A percentile compares a stretch with the other conserved stretches of the same genome.
Evolutionary conservation across 2,888 invertebrate species (phyloP).

Genomic region (Celastrina argiolus): DNA sequence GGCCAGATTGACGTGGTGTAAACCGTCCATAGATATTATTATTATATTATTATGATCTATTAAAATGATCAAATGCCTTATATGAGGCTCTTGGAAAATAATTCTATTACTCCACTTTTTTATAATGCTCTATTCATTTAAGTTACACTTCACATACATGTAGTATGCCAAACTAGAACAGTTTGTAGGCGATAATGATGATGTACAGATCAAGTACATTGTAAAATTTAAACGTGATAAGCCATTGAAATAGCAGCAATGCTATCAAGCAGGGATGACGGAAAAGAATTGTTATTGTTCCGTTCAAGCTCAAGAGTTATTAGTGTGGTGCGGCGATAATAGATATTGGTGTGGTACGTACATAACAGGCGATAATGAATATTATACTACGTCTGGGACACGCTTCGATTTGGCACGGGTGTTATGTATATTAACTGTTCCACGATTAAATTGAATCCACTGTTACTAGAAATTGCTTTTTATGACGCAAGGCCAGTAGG

Average conservation of each 20-base stretch:
- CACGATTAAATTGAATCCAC: not conserved
- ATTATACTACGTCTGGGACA: not conserved
- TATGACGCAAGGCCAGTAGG: not conserved
- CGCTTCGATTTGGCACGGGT: not conserved
- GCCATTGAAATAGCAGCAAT: not conserved
- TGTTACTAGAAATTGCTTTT: not conserved
- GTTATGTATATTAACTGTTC: not conserved
- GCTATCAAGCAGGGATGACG: not conserved
- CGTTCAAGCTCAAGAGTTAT: not conserved
- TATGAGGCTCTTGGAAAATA: no score
- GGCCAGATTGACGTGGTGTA: no score
- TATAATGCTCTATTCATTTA: no score
- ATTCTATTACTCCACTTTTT: no score
- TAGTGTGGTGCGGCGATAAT: not conserved
- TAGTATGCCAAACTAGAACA: no score
- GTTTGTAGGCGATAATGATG: no score
- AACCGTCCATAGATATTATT: no score
- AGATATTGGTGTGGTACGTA: no score
- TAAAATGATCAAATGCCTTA: no score
- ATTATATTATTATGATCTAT: no score
- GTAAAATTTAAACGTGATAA: not conserved
- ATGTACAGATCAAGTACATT: not conserved
- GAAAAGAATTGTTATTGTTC: conserved; percentile 3
- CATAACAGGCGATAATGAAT: not conserved
- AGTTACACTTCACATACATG: no score